These are phyloP conservation scores for Dreissena rostriformis DNA, from an alignment of 1,140 invertebrate genomes.

Conservation along the genomic window DNA sequence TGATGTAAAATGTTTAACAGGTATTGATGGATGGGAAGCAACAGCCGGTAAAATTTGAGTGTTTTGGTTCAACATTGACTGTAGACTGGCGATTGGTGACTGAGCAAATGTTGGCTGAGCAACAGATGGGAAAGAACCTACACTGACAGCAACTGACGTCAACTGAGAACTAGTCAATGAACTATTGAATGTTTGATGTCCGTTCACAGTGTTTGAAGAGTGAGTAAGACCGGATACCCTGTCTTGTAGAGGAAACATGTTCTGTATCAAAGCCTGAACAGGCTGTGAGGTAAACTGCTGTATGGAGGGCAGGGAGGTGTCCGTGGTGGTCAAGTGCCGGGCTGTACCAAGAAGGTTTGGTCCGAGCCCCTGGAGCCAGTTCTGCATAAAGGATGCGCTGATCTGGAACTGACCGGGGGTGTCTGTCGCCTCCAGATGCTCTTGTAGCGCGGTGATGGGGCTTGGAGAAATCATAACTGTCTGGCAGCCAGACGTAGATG, in stretches of 20 bases:
- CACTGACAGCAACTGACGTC: not conserved
- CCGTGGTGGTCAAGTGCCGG: not conserved
- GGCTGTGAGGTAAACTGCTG: conserved; percentile 44
- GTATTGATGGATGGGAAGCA: not conserved
- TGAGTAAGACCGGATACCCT: too few relatives aligned
- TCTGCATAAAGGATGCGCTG: conserved; percentile 43
- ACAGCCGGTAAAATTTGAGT: not conserved
- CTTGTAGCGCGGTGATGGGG: conserved; percentile 12
- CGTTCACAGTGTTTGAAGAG: not conserved
- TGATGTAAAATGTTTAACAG: not conserved
- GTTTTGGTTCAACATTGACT: too few relatives aligned
- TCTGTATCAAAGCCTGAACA: conserved; percentile 43
- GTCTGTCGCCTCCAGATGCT: conserved; percentile 27
- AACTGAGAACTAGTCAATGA: not conserved
- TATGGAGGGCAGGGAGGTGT: conserved; percentile 39
- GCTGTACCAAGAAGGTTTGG: not conserved
- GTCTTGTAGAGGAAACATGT: conserved; percentile 20
- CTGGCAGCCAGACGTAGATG: not conserved
- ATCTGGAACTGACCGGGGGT: conserved; percentile 51
- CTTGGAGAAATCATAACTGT: not conserved
- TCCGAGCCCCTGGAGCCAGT: conserved; percentile 29
- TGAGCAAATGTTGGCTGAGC: not conserved
- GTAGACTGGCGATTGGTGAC: not conserved
- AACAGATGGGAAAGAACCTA: not conserved
- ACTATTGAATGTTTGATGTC: not conserved